Evolutionary conservation across 2,888 invertebrate genomes (phyloP).

Genomic region (Cephus spinipes): DNA sequence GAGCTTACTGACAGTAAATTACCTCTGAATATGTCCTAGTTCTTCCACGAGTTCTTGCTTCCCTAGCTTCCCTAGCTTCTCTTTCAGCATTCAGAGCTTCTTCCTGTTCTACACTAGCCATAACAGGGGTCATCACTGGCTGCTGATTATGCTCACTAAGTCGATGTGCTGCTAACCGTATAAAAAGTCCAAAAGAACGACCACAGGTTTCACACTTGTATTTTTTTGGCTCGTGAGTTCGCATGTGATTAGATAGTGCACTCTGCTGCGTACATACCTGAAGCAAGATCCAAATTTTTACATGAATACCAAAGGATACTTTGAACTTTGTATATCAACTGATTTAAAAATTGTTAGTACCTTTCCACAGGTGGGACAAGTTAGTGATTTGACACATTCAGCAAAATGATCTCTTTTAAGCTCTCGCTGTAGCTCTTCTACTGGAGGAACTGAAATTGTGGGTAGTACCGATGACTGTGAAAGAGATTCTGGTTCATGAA

Average conservation of each 20-base stretch:
- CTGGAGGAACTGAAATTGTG: slow-evolving; percentile 13
- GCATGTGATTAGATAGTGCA: slow-evolving; percentile 59
- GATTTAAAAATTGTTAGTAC: slow-evolving; percentile 28
- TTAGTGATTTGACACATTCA: slow-evolving; percentile 47
- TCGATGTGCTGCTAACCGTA: slow-evolving; percentile 53
- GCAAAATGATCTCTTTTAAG: slow-evolving; percentile 40
- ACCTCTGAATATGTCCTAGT: slow-evolving; percentile 47
- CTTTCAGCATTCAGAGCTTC: slow-evolving; percentile 56
- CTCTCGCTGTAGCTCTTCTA: slow-evolving; percentile 32
- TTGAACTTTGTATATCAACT: neutral
- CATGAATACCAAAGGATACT: neutral
- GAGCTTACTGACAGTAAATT: neutral
- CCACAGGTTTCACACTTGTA: slow-evolving; percentile 59
- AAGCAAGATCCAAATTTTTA: neutral
- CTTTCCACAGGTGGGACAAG: slow-evolving; percentile 58
- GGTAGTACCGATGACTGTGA: neutral
- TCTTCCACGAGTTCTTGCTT: slow-evolving; percentile 42
- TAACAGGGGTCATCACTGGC: slow-evolving; percentile 40
- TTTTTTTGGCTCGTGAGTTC: slow-evolving; percentile 58
- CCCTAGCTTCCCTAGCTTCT: slow-evolving; percentile 53
- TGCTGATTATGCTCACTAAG: slow-evolving; percentile 53
- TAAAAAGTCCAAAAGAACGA: slow-evolving; percentile 54
- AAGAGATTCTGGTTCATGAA: slow-evolving; percentile 40
- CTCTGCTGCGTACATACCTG: slow-evolving; percentile 59
- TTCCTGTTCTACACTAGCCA: slow-evolving; percentile 54